Evolutionary conservation across 1,140 invertebrate species (phyloP).

Genomic region (Drosophila aff.): DNA sequence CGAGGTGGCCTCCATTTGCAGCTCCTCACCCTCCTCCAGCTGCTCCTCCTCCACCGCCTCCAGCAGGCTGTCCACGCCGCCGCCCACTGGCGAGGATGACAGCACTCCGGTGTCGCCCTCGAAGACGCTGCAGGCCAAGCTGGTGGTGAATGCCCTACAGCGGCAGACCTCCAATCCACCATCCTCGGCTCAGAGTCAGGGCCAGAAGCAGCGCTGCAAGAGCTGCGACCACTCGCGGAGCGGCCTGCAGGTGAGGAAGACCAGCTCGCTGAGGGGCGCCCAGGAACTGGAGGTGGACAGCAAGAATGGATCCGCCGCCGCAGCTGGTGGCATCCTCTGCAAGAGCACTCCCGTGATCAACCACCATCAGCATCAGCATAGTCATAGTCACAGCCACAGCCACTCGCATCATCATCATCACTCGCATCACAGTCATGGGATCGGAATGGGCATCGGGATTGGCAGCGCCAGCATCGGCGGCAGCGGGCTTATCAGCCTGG

Average conservation of each 20-base stretch:
- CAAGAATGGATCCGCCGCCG: slow-evolving; percentile 7
- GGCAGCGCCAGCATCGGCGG: slow-evolving; percentile 73
- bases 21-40: slow-evolving; percentile 32
- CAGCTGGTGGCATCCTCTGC: slow-evolving; percentile 44
- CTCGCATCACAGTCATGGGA: slow-evolving; percentile 49
- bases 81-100: slow-evolving; percentile 80
- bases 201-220: slow-evolving; percentile 50
- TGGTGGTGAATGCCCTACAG: slow-evolving; percentile 71
- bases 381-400: slow-evolving; percentile 39
- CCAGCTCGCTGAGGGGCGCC: slow-evolving; percentile 70
- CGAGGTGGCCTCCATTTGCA: slow-evolving; percentile 40
- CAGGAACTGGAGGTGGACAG: slow-evolving; percentile 58
- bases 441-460: slow-evolving; percentile 48
- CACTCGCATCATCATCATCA: slow-evolving; percentile 46
- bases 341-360: slow-evolving; percentile 76
- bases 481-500: slow-evolving; percentile 60
- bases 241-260: slow-evolving; percentile 68
- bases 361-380: slow-evolving; percentile 37
- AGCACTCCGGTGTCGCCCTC: slow-evolving; percentile 76
- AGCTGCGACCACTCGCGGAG: slow-evolving; percentile 65
- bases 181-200: background rate
- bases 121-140: slow-evolving; percentile 66
- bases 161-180: slow-evolving; percentile 19
- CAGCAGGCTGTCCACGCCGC: slow-evolving; percentile 77
- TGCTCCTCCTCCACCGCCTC: slow-evolving; percentile 67